Evolutionary conservation across 2,888 invertebrate genomes (phyloP), one percentile per base, ranked within the genome.

Genomic region (Drosophila aldrichi): DNA sequence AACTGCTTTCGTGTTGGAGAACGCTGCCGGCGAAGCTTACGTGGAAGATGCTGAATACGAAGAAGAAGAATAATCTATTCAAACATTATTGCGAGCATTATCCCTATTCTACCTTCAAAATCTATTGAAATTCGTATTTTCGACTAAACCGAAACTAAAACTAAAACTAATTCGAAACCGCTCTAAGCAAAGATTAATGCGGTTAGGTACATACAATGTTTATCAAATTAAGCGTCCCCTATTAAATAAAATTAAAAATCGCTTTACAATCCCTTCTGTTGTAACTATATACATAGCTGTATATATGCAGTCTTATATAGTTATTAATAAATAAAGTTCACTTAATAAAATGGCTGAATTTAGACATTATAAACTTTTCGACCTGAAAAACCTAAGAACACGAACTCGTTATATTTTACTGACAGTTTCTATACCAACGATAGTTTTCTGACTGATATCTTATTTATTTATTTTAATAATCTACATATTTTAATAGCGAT

Each of bases 11-110:
- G 77, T 75, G 16, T 56, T 61, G 56, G 70, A 70, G 18, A 72
- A 65, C 55, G 79, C 82, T 55, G 81, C 62, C 48, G 74, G 76
- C 34, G 81, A 81, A 40, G 75, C 77, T 49, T 79, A 80, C 52
- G 81, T 77, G 9, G 90, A 89, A 56, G 82, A 82, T 36, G 81
- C 74, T 6, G 78, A 82, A 18, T 82, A 69, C 32, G 88, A 90
- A 43, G 80, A 85, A n/a, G 81, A 80, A 32, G 74, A 82, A 46
- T 64, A 77, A 58, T 22, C 16, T 29, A 25, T 54, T 51, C 25
- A 43, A 38, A 44, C 48, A 32, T 32, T 25, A 34, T 65, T 65
- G 55, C 46, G 34, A 56, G 59, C 57, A 14, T 36, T 38, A 36
- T 58, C 32, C 25, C 49, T 41, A 43, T 49, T 41, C 54, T 48